Evolutionary conservation across 35 echinoderm and acorn worm genomes (phyloP).

Genomic region (Apostichopus japonicus): DNA sequence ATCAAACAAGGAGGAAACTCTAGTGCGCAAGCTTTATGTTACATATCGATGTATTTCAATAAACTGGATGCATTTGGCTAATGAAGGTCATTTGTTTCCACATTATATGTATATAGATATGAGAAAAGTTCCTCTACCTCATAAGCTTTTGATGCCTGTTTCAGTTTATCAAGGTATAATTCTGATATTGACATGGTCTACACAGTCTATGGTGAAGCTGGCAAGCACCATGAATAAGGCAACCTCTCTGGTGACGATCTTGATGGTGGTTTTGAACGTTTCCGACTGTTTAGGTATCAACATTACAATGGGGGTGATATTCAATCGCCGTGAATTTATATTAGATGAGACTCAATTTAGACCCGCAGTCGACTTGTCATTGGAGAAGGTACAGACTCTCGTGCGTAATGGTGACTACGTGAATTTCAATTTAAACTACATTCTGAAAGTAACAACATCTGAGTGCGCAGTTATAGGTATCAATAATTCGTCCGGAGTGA

Average conservation of each 20-base stretch:
- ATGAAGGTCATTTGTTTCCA: too few relatives aligned
- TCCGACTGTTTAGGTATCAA: neutral
- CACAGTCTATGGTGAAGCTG: too few relatives aligned
- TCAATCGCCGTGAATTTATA: neutral
- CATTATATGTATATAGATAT: too few relatives aligned
- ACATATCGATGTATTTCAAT: too few relatives aligned
- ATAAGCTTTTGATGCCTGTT: too few relatives aligned
- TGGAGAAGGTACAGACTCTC: neutral
- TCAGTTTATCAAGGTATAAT: too few relatives aligned
- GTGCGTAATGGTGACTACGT: neutral
- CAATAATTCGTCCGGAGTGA: constrained; percentile 14
- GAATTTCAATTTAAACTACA: neutral
- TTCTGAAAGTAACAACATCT: neutral
- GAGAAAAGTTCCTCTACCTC: too few relatives aligned
- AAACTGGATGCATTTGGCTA: too few relatives aligned
- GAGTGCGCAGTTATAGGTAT: neutral
- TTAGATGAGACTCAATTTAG: neutral
- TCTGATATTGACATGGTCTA: too few relatives aligned
- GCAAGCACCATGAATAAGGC: too few relatives aligned
- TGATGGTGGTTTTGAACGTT: neutral
- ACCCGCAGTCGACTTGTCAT: neutral
- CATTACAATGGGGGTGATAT: neutral
- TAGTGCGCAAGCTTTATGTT: too few relatives aligned
- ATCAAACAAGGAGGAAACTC: too few relatives aligned
- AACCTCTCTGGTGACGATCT: neutral